Base-by-base conservation (phyloP, 2,888 invertebrate genomes). In the Polydrusus pterygomalis region DNA sequence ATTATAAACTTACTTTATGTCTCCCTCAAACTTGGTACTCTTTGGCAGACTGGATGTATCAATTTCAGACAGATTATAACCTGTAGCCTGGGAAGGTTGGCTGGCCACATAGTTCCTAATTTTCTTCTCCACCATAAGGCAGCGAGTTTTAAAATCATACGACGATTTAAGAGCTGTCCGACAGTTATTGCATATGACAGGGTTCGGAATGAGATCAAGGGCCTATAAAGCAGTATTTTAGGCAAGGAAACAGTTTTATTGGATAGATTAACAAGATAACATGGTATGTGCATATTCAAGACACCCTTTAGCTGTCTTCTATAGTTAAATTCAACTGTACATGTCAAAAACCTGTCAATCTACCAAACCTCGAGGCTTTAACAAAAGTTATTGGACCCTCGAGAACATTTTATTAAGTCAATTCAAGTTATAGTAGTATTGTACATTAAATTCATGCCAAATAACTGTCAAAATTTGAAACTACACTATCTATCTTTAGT, bases 41-140 rank as follows among this genome's bases (percentile, higher is more conserved):
- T 76, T 79, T 8, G 80, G 81, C 62, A 82, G 45, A 65, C 78
- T 78, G 11, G 75, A 72, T 10, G 75, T 75, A 30, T 77, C 73
- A 54, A 83, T 81, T 62, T 78, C 77, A 2, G 80, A 76, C 11
- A 83, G 70, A 70, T 83, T 81, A 68, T 79, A 82, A 25, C 69
- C 78, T 13, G 77, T 74, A 13, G 47, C 64, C 17, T 80, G 80
- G 15, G 74, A 60, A 34, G 81, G 78, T 54, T 81, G 80, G 11
- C 73, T 70, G 69, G 83, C 82, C n/a, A 83, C 82, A 73, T 82
- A 81, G 34, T 81, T 70, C 47, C 82, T 80, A 25, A 84, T 83
- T 73, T 82, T 82, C 51, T 83, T 83, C 62, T 84, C 84, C 8
- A 84, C 81, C 58, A 81, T 67, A 9, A 84, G 75, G 63, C 84